Evolutionary conservation across 2,888 invertebrate genomes (phyloP).

Genomic region (Drosophila setosimentum): DNA sequence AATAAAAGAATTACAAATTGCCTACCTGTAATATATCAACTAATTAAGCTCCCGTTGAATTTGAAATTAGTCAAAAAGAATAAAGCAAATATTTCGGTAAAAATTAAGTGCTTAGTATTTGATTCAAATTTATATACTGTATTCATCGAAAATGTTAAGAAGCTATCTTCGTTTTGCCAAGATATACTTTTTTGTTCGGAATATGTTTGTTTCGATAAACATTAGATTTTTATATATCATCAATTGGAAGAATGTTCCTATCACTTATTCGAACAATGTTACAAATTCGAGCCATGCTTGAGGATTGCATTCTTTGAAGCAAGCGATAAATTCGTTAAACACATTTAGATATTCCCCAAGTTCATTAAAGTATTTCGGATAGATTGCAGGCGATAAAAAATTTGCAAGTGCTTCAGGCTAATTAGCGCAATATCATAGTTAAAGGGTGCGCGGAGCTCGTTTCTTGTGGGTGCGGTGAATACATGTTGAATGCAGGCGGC

Average conservation of each 20-base stretch:
- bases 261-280: neutral
- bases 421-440: slow-evolving; percentile 44
- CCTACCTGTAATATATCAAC: neutral
- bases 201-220: neutral
- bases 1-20: neutral
- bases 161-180: neutral
- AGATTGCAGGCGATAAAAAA: slow-evolving; percentile 30
- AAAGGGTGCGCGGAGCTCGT: slow-evolving; percentile 1
- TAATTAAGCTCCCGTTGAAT: neutral
- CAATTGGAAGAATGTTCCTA: neutral
- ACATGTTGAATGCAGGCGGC: slow-evolving; percentile 5
- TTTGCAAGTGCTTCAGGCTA: slow-evolving; percentile 38
- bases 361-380: slow-evolving; percentile 22
- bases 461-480: neutral
- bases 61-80: neutral
- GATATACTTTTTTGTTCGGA: neutral
- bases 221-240: neutral
- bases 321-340: slow-evolving; percentile 32
- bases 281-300: slow-evolving; percentile 38
- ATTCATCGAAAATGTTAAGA: neutral
- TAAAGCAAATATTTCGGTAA: neutral
- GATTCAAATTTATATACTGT: neutral
- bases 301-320: slow-evolving; percentile 17
- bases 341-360: slow-evolving; percentile 35
- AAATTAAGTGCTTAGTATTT: neutral